These are phyloP conservation scores for Platypus cylindrus DNA, from an alignment of 2,888 invertebrate genomes.

Conservation along the genomic window DNA sequence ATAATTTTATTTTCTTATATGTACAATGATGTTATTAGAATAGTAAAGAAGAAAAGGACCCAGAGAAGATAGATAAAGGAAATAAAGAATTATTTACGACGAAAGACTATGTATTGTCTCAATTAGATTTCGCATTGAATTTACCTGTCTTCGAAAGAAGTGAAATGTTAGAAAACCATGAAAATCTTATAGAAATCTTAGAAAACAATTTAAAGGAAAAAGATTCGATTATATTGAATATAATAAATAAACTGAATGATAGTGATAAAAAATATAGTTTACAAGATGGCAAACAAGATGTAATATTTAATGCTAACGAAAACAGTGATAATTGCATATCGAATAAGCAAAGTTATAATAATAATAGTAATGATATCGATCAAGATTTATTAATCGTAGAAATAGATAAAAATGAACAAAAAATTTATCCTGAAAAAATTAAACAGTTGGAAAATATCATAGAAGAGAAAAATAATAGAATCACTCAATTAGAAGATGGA, in stretches of 20 bases:
- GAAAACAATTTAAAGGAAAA: too few relatives aligned
- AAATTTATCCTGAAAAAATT: conserved; percentile 33
- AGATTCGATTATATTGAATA: conserved; percentile 4
- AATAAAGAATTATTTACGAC: too few relatives aligned
- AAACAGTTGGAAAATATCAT: conserved; percentile 36
- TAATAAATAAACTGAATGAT: conserved; percentile 7
- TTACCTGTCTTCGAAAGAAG: too few relatives aligned
- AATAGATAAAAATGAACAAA: conserved; percentile 3
- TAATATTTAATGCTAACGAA: conserved; percentile 6
- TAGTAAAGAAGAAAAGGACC: conserved; percentile 11
- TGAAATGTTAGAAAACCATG: too few relatives aligned
- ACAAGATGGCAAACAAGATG: not conserved
- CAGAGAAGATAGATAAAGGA: conserved; percentile 1
- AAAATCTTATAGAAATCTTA: too few relatives aligned
- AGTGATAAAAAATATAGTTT: conserved; percentile 5
- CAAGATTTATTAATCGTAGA: conserved; percentile 1
- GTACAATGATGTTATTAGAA: conserved; percentile 11
- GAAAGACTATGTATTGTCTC: too few relatives aligned
- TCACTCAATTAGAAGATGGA: conserved; percentile 73
- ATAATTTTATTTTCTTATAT: conserved; percentile 7
- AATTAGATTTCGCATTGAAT: too few relatives aligned
- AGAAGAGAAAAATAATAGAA: conserved; percentile 45
- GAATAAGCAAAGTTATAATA: too few relatives aligned
- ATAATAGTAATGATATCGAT: conserved; percentile 4
- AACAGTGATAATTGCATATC: conserved; percentile 10